phyloP scores from a whole-genome alignment of 1,140 invertebrate species.

The Heliconius hewitsoni region DNA sequence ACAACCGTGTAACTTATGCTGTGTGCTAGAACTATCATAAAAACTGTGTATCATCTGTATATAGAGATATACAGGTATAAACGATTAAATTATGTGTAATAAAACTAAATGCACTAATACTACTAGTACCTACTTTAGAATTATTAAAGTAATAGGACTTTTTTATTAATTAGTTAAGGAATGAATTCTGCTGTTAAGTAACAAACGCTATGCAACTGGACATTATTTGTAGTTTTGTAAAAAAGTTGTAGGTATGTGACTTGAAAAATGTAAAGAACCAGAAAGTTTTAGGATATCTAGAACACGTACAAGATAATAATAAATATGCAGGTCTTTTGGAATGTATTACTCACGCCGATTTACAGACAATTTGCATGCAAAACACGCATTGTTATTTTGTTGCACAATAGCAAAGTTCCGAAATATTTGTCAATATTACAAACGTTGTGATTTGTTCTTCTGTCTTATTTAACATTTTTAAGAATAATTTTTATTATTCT shows the following conservation, averaged over 20 bases:
- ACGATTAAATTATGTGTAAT: no score
- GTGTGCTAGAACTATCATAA: not conserved
- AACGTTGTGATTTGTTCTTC: not conserved
- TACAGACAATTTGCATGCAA: slow-evolving; percentile 55
- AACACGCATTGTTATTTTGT: slow-evolving; percentile 50
- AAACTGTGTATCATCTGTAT: not conserved
- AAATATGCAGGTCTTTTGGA: slow-evolving; percentile 40
- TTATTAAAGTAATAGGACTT: no score
- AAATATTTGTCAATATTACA: slow-evolving; percentile 22
- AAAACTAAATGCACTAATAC: no score
- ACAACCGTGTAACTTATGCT: slow-evolving; percentile 25
- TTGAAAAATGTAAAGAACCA: not conserved
- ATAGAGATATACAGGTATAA: not conserved
- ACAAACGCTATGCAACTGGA: not conserved
- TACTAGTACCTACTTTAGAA: no score
- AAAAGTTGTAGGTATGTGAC: not conserved
- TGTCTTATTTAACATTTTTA: not conserved
- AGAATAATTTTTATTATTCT: not conserved
- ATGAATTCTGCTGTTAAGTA: not conserved
- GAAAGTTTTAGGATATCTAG: slow-evolving; percentile 30
- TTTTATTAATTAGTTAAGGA: no score
- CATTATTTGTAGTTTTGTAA: not conserved
- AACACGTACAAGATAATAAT: slow-evolving; percentile 26
- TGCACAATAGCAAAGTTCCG: slow-evolving; percentile 37
- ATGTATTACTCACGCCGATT: slow-evolving; percentile 42